phyloP scores from a whole-genome alignment of 2,888 invertebrate species.

The Nephrotoma appendiculata region DNA sequence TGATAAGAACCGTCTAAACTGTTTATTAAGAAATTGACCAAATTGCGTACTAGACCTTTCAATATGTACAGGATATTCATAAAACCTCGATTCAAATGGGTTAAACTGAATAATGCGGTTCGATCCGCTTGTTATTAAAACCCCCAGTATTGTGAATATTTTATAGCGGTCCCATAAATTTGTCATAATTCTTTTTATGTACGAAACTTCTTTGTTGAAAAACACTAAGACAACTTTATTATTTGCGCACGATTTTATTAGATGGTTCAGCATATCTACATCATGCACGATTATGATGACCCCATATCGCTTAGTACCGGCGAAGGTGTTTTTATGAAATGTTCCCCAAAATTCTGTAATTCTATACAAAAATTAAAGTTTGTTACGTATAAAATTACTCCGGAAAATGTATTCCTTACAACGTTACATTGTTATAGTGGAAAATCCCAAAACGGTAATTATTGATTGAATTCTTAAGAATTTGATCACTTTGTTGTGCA shows the following conservation, averaged over 20 bases:
- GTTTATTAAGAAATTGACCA: not conserved
- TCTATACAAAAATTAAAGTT: not conserved
- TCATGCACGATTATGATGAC: not conserved
- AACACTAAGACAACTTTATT: not conserved
- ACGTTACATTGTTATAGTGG: not conserved
- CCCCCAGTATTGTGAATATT: not conserved
- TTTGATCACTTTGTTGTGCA: not conserved
- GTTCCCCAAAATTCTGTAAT: not conserved
- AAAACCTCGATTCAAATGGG: not conserved
- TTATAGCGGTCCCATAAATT: not conserved
- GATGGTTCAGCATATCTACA: not conserved
- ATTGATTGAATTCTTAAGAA: not conserved
- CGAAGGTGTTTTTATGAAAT: not conserved
- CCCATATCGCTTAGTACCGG: not conserved
- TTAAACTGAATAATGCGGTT: not conserved
- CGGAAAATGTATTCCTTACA: not conserved
- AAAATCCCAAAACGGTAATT: not conserved
- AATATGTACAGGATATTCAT: not conserved
- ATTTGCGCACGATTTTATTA: not conserved
- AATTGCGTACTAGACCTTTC: not conserved
- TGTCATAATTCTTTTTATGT: not conserved
- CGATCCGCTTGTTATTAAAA: not conserved
- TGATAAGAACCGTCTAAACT: not conserved
- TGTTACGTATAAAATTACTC: not conserved
- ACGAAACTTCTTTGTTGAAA: not conserved